Percentiles rank a stretch among this genome's conserved stretches.
These are phyloP conservation scores for Agrochola circellaris DNA, from an alignment of 2,888 invertebrate genomes.

Conservation along the genomic window DNA sequence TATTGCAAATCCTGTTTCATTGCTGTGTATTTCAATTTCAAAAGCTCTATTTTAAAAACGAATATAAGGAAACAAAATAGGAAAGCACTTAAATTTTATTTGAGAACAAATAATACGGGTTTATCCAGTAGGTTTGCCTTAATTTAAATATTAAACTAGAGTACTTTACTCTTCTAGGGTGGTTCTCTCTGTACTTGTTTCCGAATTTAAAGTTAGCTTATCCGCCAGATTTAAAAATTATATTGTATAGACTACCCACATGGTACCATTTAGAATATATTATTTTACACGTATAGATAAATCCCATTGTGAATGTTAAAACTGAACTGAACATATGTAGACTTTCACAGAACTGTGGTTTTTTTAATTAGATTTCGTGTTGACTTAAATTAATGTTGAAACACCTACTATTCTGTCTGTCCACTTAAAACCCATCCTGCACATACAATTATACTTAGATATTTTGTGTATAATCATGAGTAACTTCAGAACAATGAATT, in stretches of 20 bases:
- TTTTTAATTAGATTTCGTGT: neutral
- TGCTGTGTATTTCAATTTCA: constrained; percentile 60
- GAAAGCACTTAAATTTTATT: constrained; percentile 24
- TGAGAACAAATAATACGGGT: constrained; percentile 11
- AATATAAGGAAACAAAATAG: constrained; percentile 38
- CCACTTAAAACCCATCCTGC: neutral
- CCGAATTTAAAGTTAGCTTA: neutral
- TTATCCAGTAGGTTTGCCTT: neutral
- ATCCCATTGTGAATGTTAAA: neutral
- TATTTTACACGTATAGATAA: neutral
- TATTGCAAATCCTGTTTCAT: constrained; percentile 59
- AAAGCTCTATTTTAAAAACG: constrained; percentile 38
- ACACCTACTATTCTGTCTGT: neutral
- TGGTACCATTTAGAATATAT: neutral
- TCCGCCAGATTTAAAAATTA: neutral
- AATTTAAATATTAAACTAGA: constrained; percentile 10
- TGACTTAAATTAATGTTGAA: neutral
- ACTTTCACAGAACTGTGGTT: neutral
- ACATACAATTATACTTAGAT: neutral
- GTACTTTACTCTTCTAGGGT: neutral
- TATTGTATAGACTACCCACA: neutral
- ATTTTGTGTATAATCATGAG: neutral
- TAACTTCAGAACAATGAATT: constrained; percentile 12
- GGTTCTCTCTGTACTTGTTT: neutral
- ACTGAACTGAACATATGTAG: neutral